Base-by-base conservation (phyloP, 2,888 invertebrate species). In the Cephus spinipes region DNA sequence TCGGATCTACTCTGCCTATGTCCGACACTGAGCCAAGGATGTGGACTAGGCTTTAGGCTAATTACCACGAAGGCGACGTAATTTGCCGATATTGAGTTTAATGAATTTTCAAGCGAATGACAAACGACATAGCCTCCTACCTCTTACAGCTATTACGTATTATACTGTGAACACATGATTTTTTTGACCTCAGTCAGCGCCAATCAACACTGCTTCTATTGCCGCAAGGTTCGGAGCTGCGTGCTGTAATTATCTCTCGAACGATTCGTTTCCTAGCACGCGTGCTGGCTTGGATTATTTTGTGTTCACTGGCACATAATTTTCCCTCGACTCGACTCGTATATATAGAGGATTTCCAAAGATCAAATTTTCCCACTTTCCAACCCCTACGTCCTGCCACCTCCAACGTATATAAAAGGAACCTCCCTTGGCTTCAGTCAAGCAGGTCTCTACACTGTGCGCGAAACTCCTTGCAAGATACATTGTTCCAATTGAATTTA, bases 11-110 rank as follows among this genome's bases (percentile, higher is more conserved):
- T 55, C 23, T 55, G 23, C 40, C 23, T 9, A 0, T 9, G 40
- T 55, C 40, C 40, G 40, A 9, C 23, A 2, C 89, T 85, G 83
- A 81, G 40, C 12, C 31, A 71, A 30, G 71, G 71, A 32, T 15
- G 71, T 31, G 31, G 32, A 32, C 31, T 11, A 71, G 31, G 15
- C 71, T 71, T 32, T 30, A 30, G 30, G 32, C 0, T 30, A 30
- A 71, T 71, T 71, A 71, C 31, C 12, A 12, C 71, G 30, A 30
- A 11, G 71, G n/a, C 31, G 15, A 31, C 12, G 12, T 9, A 71
- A 71, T 11, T 71, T n/a, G 6, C n/a, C 71, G 71, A 71, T 71
- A 71, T 71, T 71, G 12, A 71, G 31, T 55, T 55, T 23, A 55
- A 55, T 55, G 23, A 55, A 55, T 55, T 55, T 55, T 55, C 40